Evolutionary conservation across 2,113 vertebrate species (phyloP), one percentile per base, ranked within the genome.

Genomic region (Siniperca chuatsi): DNA sequence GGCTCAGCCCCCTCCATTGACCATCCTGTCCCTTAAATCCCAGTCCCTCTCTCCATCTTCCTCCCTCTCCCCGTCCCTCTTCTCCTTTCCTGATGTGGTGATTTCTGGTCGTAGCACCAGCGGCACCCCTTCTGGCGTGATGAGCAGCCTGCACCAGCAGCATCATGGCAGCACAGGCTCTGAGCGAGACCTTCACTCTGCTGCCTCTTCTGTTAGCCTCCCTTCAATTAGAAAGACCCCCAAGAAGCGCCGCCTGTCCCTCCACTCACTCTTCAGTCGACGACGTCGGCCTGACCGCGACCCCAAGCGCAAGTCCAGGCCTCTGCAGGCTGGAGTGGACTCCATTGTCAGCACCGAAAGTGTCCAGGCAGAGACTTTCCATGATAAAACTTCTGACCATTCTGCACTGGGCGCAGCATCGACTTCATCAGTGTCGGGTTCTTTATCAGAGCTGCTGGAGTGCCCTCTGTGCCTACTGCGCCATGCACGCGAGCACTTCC

Each of bases 381-480:
- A 83, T 0, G 94, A 95, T 16, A 90, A 91, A 85, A 81, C 83
- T 2, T 92, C 80, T 1, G 46, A 78, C 40, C 87, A 73, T 40
- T 96, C 96, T 55, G 95, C 79, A 1, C 73, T 94, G 0, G 96
- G 94, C 40, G 95, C 92, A 83, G 96, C 96, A 0, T 88, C 90
- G 0, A 91, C 91, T 0, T 90, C 93, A 4, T 85, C 92, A 0
- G 77, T 40, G 42, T 42, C 85, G 0, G 87, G 70, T 8, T 84
- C 88, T 18, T 77, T 66, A 1, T 89, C 97, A 55, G 98, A 99
- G 89, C 96, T 96, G 86, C 96, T 99, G 93, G 98, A 99, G 88
- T 99, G 98, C 83, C 98, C 98, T 23, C 94, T 99, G 94, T 99
- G 98, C 93, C 97, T 99, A 82, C 88, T 99, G 90, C 96, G 97